phyloP scores from a whole-genome alignment of 2,888 invertebrate genomes.

The Pegoplata infirma region DNA sequence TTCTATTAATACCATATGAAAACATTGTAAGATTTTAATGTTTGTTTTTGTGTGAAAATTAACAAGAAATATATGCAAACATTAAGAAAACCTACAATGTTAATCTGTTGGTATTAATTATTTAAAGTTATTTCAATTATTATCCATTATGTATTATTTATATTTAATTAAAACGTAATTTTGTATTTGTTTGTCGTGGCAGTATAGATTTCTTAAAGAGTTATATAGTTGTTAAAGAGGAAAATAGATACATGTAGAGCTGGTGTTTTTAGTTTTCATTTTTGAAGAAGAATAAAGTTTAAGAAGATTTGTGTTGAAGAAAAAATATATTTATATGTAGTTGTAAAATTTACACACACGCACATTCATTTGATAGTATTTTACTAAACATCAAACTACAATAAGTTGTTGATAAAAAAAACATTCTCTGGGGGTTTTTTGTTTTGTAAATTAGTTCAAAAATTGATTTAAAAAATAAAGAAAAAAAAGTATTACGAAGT shows the following conservation, averaged over 20 bases:
- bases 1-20: conserved; percentile 5
- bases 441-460: not conserved
- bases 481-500: conserved; percentile 4
- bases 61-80: not conserved
- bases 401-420: not conserved
- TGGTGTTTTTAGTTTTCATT: conserved; percentile 21
- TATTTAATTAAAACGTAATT: conserved; percentile 1
- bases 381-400: conserved; percentile 39
- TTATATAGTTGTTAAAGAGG: conserved; percentile 23
- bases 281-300: not conserved
- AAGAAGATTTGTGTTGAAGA: conserved; percentile 10
- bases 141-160: conserved; percentile 41
- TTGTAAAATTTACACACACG: conserved; percentile 26
- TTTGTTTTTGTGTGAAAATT: not conserved
- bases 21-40: conserved; percentile 41
- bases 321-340: not conserved
- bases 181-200: conserved; percentile 31
- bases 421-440: not conserved
- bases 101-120: conserved; percentile 21
- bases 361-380: conserved; percentile 37
- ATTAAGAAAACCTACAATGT: conserved; percentile 39
- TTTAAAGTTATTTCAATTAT: no score
- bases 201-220: conserved; percentile 4
- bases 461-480: not conserved
- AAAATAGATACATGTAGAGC: conserved; percentile 14